phyloP scores from a whole-genome alignment of 2,113 vertebrate species.

The Corythornis cristatus region DNA sequence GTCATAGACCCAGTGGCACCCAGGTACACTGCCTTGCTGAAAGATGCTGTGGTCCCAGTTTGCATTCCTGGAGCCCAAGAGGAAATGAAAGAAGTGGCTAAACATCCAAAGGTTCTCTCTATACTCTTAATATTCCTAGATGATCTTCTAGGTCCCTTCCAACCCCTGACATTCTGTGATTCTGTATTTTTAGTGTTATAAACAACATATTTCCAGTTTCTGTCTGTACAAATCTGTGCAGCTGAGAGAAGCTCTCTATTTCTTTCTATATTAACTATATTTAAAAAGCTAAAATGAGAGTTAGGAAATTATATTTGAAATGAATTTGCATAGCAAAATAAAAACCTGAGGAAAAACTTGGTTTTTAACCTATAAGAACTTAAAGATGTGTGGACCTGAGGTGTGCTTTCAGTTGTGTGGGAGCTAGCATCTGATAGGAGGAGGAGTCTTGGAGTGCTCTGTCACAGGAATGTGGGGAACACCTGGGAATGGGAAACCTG shows the following conservation, averaged over 20 bases:
- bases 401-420: not conserved
- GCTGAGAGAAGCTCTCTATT: not conserved
- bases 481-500: not conserved
- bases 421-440: not conserved
- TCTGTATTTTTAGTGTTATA: not conserved
- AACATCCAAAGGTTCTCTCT: slow-evolving; percentile 91
- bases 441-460: not conserved
- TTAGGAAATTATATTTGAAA: not conserved
- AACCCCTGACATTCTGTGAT: too few relatives aligned
- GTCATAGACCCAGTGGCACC: slow-evolving; percentile 96
- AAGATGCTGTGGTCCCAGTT: slow-evolving; percentile 86
- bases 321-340: not conserved
- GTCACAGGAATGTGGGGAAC: fast-evolving
- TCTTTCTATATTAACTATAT: not conserved
- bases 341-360: not conserved
- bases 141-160: too few relatives aligned
- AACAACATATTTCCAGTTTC: not conserved
- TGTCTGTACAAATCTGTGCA: not conserved
- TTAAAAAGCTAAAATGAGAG: not conserved
- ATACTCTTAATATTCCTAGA: not conserved
- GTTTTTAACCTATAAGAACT: not conserved
- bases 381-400: not conserved
- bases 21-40: slow-evolving; percentile 88
- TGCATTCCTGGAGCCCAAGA: slow-evolving; percentile 85
- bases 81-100: slow-evolving; percentile 91